Conservation (phyloP, 2,797 vertebrate genomes). For the Basileuterus tristriatus region DNA sequence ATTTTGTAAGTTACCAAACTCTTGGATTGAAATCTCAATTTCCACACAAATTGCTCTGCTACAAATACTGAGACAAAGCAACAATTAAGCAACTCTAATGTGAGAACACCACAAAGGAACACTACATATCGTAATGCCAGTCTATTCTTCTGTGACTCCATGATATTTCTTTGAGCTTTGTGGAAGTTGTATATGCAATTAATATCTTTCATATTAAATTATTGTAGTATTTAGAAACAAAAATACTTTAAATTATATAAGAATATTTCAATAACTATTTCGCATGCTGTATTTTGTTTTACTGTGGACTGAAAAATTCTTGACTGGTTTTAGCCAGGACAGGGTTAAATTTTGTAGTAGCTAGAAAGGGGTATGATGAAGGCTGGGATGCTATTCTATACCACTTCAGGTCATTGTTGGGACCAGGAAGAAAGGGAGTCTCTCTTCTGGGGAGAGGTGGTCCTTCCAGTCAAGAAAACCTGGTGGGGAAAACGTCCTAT, state of each 20-base stretch:
- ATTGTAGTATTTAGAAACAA: not conserved
- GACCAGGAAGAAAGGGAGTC: not conserved
- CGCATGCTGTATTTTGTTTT: not conserved
- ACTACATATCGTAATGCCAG: not conserved
- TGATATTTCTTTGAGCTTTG: not conserved
- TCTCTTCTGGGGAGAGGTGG: not conserved
- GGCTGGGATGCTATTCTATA: not conserved
- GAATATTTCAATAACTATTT: not conserved
- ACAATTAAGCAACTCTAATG: not conserved
- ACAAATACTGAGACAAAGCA: not conserved
- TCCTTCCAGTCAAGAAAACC: not conserved
- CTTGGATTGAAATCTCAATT: slow-evolving; percentile 2
- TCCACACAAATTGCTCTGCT: not conserved
- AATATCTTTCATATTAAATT: not conserved
- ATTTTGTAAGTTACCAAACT: not conserved
- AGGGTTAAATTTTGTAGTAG: not conserved
- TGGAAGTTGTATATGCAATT: not conserved
- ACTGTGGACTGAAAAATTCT: not conserved
- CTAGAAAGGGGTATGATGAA: not conserved
- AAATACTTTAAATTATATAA: not conserved
- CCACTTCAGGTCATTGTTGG: not conserved
- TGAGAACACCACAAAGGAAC: not conserved
- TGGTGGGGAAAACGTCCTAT: not conserved
- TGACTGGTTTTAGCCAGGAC: not conserved
- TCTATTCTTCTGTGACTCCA: not conserved